Percentiles rank a stretch among this genome's conserved stretches.
Conservation (phyloP, 2,888 invertebrate genomes). For the Chrysina gloriosa region DNA sequence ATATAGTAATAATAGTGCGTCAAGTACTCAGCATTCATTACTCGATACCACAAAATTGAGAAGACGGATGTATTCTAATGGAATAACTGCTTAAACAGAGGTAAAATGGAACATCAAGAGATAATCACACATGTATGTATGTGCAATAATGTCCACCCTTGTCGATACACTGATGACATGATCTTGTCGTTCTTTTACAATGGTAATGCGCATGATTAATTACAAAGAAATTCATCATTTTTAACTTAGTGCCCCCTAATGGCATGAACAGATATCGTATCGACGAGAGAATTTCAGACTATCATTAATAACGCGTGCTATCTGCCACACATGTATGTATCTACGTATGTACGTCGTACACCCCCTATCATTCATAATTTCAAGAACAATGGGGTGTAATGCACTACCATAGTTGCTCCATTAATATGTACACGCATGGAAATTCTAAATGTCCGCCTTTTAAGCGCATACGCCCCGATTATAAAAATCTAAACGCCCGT, state of each 20-base stretch:
- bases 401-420: neutral
- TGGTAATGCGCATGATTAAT: conserved; percentile 34
- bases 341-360: neutral
- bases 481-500: too few species aligned
- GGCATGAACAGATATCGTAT: conserved; percentile 35
- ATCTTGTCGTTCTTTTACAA: conserved; percentile 18
- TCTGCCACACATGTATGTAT: neutral
- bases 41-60: too few species aligned
- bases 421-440: too few species aligned
- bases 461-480: too few species aligned
- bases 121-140: too few species aligned
- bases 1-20: too few species aligned
- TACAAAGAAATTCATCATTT: conserved; percentile 30
- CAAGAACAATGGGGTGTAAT: neutral
- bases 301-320: conserved; percentile 15
- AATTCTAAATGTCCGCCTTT: too few species aligned
- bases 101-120: too few species aligned
- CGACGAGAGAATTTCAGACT: conserved; percentile 27
- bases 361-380: conserved; percentile 30
- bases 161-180: neutral
- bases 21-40: too few species aligned
- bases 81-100: too few species aligned
- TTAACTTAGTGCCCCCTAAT: conserved; percentile 33
- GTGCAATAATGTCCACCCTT: neutral
- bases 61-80: too few species aligned